phyloP scores from a whole-genome alignment of 2,797 vertebrate genomes.

The Myiothlypis coronata region DNA sequence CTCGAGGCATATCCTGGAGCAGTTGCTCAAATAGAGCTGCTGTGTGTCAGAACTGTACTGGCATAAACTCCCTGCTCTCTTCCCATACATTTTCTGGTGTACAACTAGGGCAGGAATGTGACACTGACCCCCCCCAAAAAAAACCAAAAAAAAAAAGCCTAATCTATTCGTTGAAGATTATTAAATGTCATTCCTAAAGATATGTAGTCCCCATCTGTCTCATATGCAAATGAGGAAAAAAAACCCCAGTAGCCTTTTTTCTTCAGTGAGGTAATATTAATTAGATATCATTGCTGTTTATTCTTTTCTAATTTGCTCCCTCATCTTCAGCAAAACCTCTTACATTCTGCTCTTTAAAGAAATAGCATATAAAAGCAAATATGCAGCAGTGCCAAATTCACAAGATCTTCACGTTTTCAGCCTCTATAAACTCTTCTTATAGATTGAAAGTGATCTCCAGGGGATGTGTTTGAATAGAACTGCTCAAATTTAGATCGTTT shows the following conservation, averaged over 20 bases:
- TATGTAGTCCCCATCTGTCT: background rate
- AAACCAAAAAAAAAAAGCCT: background rate
- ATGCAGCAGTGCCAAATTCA: background rate
- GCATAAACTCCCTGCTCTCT: background rate
- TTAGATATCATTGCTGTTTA: background rate
- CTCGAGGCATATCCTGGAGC: constrained; percentile 32
- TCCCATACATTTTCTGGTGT: background rate
- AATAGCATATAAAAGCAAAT: background rate
- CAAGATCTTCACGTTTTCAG: background rate
- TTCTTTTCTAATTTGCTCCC: background rate
- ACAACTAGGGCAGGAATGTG: background rate
- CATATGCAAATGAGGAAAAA: background rate
- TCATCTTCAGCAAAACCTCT: background rate
- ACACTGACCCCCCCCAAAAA: background rate
- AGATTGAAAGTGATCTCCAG: background rate
- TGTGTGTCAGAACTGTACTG: background rate
- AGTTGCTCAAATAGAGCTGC: constrained; percentile 10
- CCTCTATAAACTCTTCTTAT: background rate
- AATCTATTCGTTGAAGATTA: background rate
- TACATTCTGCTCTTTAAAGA: background rate
- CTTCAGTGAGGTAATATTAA: background rate
- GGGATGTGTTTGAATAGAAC: background rate
- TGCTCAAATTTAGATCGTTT: background rate
- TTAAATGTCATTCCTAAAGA: background rate
- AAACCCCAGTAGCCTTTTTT: background rate